Evolutionary conservation across 2,888 invertebrate species (phyloP).

Genomic region (Dynastes tityus): DNA sequence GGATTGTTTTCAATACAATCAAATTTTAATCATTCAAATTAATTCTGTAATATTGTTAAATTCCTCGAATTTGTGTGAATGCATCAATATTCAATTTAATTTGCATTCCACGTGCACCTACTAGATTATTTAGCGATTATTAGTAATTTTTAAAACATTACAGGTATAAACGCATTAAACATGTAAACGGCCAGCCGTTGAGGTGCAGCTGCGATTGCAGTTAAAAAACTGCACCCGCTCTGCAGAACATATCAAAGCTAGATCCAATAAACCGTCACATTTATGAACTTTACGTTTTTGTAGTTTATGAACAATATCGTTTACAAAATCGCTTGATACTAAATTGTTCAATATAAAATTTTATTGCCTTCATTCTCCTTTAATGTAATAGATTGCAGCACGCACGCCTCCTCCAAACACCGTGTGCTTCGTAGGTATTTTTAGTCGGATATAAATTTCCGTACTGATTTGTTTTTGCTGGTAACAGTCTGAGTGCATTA

Average conservation of each 20-base stretch:
- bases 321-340: constrained; percentile 46
- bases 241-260: constrained; percentile 11
- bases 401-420: constrained; percentile 22
- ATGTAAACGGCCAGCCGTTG: background rate
- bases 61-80: too few species aligned
- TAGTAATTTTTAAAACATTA: background rate
- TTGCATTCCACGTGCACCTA: background rate
- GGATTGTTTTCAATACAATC: too few species aligned
- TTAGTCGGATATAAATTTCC: constrained; percentile 10
- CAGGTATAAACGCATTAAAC: constrained; percentile 20
- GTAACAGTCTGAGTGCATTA: background rate
- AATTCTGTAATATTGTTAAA: too few species aligned
- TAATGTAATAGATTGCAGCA: constrained; percentile 39
- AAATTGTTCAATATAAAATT: constrained; percentile 47
- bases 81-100: background rate
- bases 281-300: constrained; percentile 44
- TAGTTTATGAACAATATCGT: constrained; percentile 46
- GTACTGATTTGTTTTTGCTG: constrained; percentile 13
- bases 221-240: constrained; percentile 16
- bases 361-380: constrained; percentile 40
- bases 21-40: too few species aligned
- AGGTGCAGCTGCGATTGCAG: background rate
- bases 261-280: constrained; percentile 36
- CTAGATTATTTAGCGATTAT: background rate
- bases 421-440: background rate